Conservation (phyloP, 2,797 vertebrate species). For the Emys orbicularis region DNA sequence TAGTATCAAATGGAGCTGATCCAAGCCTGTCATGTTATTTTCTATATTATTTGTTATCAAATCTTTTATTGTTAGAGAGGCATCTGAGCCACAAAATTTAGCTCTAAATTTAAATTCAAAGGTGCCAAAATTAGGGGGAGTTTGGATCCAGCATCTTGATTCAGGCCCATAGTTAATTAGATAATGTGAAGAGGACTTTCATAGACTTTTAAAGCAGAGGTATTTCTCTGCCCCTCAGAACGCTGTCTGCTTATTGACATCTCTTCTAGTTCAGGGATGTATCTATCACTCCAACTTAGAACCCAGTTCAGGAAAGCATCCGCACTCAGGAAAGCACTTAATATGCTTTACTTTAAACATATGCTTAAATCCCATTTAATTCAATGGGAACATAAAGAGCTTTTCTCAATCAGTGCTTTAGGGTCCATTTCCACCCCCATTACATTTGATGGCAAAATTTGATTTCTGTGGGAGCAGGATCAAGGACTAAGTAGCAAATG, state of each 20-base stretch:
- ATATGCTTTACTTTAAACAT: neutral
- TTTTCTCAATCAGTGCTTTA: neutral
- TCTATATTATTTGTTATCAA: neutral
- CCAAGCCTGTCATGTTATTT: fast-evolving
- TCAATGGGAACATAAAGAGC: neutral
- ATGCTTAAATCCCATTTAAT: neutral
- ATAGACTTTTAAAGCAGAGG: neutral
- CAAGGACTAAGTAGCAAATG: neutral
- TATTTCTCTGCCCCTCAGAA: neutral
- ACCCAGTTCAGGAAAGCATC: neutral
- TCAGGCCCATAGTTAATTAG: neutral
- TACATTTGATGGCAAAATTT: neutral
- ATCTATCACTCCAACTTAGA: neutral
- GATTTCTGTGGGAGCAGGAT: neutral
- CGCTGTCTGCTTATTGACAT: neutral
- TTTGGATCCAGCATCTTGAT: neutral
- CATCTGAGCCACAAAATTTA: neutral
- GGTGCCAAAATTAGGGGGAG: neutral
- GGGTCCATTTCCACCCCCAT: too few relatives aligned
- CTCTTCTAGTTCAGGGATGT: neutral
- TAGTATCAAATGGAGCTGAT: neutral
- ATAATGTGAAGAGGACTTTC: neutral
- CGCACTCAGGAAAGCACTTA: neutral
- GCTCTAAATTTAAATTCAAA: neutral
- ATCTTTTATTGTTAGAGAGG: neutral